Evolutionary conservation across 1,140 invertebrate species (phyloP).

Genomic region (Trichoplusia ni): DNA sequence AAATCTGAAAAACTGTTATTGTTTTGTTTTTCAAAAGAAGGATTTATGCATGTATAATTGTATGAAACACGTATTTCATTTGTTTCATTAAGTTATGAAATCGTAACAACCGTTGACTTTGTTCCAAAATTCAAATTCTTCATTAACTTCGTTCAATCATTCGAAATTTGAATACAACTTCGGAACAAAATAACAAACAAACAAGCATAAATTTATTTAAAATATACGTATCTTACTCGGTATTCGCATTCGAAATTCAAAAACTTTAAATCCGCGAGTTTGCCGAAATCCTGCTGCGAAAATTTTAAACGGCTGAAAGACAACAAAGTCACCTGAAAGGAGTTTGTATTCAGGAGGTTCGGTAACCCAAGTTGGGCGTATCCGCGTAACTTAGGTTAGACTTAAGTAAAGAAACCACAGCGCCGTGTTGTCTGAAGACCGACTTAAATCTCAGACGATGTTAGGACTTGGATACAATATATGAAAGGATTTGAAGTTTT

Average conservation of each 20-base stretch:
- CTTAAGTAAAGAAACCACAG: slow-evolving; percentile 73
- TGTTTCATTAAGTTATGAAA: too few relatives aligned
- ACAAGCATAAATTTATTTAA: slow-evolving; percentile 30
- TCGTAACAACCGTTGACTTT: not conserved
- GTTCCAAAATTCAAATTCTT: slow-evolving; percentile 10
- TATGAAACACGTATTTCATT: too few relatives aligned
- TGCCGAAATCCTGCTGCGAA: slow-evolving; percentile 50
- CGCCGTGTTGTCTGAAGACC: slow-evolving; percentile 59
- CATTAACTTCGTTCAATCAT: slow-evolving; percentile 22
- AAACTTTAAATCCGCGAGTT: slow-evolving; percentile 64
- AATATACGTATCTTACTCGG: slow-evolving; percentile 29
- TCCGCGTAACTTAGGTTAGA: slow-evolving; percentile 67
- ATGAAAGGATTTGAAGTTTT: slow-evolving; percentile 17
- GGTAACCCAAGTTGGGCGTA: slow-evolving; percentile 64
- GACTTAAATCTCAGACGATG: slow-evolving; percentile 59
- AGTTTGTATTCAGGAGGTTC: slow-evolving; percentile 61
- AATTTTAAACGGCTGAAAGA: slow-evolving; percentile 64
- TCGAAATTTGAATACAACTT: slow-evolving; percentile 23
- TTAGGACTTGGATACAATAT: slow-evolving; percentile 33
- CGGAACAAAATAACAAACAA: slow-evolving; percentile 27
- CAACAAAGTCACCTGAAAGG: slow-evolving; percentile 63
- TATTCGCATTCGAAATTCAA: slow-evolving; percentile 49
- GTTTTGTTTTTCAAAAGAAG: too few relatives aligned
- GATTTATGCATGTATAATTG: too few relatives aligned
- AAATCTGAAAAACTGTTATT: too few relatives aligned